Evolutionary conservation across 2,113 vertebrate genomes (phyloP).

Genomic region (Caranx melampygus): DNA sequence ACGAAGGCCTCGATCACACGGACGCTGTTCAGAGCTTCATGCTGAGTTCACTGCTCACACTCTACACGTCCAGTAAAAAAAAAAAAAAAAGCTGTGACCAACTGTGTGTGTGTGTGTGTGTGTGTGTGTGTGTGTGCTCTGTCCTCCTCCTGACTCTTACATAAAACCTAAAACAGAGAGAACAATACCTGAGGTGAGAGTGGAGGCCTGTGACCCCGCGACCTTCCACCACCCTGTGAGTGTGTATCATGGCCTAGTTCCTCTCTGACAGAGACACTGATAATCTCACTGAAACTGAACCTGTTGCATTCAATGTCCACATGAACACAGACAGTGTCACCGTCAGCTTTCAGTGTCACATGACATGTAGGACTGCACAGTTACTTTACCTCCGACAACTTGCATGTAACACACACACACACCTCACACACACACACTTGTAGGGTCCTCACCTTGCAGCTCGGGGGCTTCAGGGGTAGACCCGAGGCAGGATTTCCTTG

Average conservation of each 20-base stretch:
- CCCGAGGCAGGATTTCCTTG: slow-evolving; percentile 89
- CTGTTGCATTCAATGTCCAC: not conserved
- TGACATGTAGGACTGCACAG: not conserved
- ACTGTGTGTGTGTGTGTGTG: not conserved
- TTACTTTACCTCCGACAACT: not conserved
- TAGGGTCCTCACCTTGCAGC: slow-evolving; percentile 88
- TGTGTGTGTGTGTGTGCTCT: not conserved
- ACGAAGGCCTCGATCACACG: not conserved
- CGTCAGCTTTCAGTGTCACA: too few relatives aligned
- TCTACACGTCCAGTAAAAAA: too few relatives aligned
- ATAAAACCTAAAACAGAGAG: slow-evolving; percentile 16
- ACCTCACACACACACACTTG: slow-evolving; percentile 17
- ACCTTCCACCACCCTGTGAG: slow-evolving; percentile 33
- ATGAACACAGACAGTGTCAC: not conserved
- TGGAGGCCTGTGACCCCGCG: slow-evolving; percentile 37
- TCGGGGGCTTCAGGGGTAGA: slow-evolving; percentile 91
- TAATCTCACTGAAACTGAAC: too few relatives aligned
- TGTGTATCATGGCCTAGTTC: slow-evolving; percentile 23
- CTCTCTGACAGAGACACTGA: not conserved
- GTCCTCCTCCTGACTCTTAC: slow-evolving; percentile 1
- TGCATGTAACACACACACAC: slow-evolving; percentile 14
- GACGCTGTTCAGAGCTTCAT: not conserved
- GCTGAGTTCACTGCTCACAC: not conserved
- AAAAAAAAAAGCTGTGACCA: not conserved
- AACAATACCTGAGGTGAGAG: slow-evolving; percentile 35